Base-by-base conservation (phyloP, 2,797 vertebrate genomes). In the Notoglanidium macrostoma region DNA sequence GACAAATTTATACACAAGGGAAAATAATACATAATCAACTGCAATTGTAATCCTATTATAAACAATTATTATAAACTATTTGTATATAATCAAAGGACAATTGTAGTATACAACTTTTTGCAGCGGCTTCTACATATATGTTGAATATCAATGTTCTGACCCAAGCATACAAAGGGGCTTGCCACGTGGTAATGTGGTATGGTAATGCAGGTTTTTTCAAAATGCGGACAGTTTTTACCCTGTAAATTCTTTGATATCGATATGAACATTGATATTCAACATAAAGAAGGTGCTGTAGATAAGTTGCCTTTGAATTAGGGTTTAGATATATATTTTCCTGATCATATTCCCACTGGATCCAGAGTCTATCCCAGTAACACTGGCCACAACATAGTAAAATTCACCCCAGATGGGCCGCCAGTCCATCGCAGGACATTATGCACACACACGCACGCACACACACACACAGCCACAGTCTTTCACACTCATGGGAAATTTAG, bases 11-110 rank as follows among this genome's bases (percentile, higher is more conserved):
- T 54, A 29, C 15, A n/a, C 40, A 17, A 67, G 44, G 44, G 19
- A 67, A 83, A 67, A 83, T 35, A 12, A 51, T 14, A 12, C 44
- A 83, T 83, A 67, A 67, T 67, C n/a, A 67, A 32, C n/a, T 19
- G 1, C 19, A 82, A 82, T 67, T 82, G 8, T 49, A 32, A 32
- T 46, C 26, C 61, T 32, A 19, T 78, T 55, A 11, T 32, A 32
- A 77, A 54, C 51, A 57, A 76, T 14, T 77, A 19, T 17, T 54
- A 19, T 32, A 54, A 54, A 21, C 23, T 26, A n/a, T 78, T 32
- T 35, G 29, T 57, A 23, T 23, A 23, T n/a, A 57, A 2, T 57
- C 4, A 78, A 78, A 57, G 29, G 10, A 78, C 54, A 32, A 54
- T 77, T n/a, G 12, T 76, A 19, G 26, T 15, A 29, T 55, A n/a